These are phyloP conservation scores for Carettochelys insculpta DNA, from an alignment of 2,113 vertebrate species.

Conservation along the genomic window DNA sequence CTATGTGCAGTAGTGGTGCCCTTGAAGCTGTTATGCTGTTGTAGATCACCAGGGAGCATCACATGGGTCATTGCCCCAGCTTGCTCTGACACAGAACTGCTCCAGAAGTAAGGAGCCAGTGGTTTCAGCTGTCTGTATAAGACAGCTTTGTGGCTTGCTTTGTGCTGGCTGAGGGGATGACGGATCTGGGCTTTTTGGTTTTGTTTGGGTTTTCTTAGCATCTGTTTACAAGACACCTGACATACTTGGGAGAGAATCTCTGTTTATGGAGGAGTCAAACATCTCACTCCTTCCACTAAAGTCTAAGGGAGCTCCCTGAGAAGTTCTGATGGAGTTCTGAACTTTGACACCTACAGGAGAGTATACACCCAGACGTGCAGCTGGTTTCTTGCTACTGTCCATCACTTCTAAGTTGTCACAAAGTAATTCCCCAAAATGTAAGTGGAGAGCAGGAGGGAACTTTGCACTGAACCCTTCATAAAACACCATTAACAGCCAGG, in stretches of 20 bases:
- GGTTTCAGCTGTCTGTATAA: not conserved
- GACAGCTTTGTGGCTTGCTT: not conserved
- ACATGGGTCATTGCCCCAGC: not conserved
- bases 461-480: not conserved
- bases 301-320: not conserved
- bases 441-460: not conserved
- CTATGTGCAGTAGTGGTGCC: accelerated
- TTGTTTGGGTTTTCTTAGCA: not conserved
- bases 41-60: not conserved
- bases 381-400: not conserved
- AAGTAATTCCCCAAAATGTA: not conserved
- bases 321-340: not conserved
- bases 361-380: not conserved
- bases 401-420: not conserved
- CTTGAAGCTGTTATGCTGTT: not conserved
- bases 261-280: not conserved
- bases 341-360: not conserved
- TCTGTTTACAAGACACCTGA: not conserved
- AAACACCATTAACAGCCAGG: not conserved
- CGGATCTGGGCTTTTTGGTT: not conserved
- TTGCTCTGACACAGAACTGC: not conserved
- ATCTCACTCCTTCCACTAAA: accelerated
- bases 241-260: not conserved
- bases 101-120: not conserved
- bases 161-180: not conserved